phyloP scores from a whole-genome alignment of 53 echinoderm and acorn worm species.

The Echinometra lucunter region DNA sequence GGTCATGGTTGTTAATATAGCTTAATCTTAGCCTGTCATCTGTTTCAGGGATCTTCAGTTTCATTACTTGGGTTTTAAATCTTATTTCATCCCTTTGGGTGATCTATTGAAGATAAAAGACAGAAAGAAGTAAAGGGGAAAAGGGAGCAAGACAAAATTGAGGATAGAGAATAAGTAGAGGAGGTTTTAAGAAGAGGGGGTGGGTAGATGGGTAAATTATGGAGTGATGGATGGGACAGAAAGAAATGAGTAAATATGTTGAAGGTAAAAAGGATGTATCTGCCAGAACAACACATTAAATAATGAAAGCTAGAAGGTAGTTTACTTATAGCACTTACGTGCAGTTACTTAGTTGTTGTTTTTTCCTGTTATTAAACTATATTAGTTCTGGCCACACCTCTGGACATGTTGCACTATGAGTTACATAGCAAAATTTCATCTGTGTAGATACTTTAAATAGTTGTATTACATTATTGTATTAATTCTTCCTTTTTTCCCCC shows the following conservation, averaged over 20 bases:
- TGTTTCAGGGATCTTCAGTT: neutral
- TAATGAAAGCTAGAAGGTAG: neutral
- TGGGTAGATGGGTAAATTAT: neutral
- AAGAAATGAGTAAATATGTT: neutral
- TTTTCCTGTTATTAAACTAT: too few species aligned
- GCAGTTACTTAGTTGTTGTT: neutral
- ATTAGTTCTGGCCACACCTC: neutral
- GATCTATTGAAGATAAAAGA: neutral
- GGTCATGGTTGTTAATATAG: neutral
- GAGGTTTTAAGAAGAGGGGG: neutral
- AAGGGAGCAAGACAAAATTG: neutral
- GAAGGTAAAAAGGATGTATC: neutral
- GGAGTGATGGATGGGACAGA: neutral
- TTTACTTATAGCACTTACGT: neutral
- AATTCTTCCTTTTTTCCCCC: neutral
- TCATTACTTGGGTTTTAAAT: neutral
- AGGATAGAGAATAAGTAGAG: neutral
- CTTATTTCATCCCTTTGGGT: neutral
- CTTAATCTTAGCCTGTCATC: neutral
- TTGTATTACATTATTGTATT: neutral
- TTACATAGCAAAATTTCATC: neutral
- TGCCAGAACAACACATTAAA: neutral
- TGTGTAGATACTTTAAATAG: too few species aligned
- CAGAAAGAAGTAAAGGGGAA: neutral
- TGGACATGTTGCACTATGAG: neutral